Percentiles rank a stretch among this genome's conserved stretches.
These are phyloP conservation scores for Drosophila emarginata DNA, from an alignment of 2,888 invertebrate species.

Conservation along the genomic window DNA sequence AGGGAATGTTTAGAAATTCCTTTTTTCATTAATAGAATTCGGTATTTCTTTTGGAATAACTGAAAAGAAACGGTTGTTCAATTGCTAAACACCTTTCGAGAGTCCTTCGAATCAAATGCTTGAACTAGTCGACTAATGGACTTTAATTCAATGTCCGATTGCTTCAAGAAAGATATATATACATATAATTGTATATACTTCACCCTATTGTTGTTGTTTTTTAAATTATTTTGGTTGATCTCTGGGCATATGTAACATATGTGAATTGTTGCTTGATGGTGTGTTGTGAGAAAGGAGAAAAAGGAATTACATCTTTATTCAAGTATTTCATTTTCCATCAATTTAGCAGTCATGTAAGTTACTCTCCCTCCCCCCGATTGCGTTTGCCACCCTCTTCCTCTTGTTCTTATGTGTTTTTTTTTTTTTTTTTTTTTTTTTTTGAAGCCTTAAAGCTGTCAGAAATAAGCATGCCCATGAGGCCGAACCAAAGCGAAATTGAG, in stretches of 20 bases:
- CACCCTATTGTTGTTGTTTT: not conserved
- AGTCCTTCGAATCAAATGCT: too few species aligned
- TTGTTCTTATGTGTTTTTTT: too few species aligned
- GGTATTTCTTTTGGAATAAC: too few species aligned
- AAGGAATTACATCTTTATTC: conserved; percentile 4
- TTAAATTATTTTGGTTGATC: not conserved
- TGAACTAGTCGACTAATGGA: too few species aligned
- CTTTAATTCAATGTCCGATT: too few species aligned
- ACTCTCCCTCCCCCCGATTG: not conserved
- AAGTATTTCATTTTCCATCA: conserved; percentile 8
- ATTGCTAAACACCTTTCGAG: too few species aligned
- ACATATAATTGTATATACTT: too few species aligned
- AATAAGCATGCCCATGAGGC: conserved; percentile 13
- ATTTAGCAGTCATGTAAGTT: conserved; percentile 1
- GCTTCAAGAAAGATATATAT: too few species aligned
- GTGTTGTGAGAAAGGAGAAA: not conserved
- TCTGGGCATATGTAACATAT: not conserved
- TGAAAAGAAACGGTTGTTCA: too few species aligned
- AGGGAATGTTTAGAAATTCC: too few species aligned
- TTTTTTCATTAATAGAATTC: too few species aligned
- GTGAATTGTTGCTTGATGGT: not conserved
- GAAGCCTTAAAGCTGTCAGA: conserved; percentile 15
- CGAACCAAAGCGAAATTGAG: conserved; percentile 16
- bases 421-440: not conserved
- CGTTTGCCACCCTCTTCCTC: not conserved